Evolutionary conservation across 2,113 vertebrate genomes (phyloP), one percentile per base, ranked within the genome.

Genomic region (Chloebia gouldiae): DNA sequence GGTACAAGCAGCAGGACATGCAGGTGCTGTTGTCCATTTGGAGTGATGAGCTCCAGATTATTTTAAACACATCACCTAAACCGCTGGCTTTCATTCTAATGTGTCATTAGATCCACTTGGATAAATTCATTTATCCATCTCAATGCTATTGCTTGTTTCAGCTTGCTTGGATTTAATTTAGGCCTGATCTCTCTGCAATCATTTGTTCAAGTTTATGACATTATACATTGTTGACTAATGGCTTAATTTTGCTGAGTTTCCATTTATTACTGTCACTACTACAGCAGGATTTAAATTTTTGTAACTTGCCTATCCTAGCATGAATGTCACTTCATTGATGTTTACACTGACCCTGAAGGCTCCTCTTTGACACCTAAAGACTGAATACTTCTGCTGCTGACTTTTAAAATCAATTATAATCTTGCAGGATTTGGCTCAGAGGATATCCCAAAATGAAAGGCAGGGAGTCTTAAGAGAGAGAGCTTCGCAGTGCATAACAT

Each of bases 371-470:
- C 95, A 95, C 92, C 81, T 88, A 45, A 76, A 75, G 88, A 96
- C 93, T 91, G 95, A 93, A 93, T 65, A 77, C 61, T 91, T 92
- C 45, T 86, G 68, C 89, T 95, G 76, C 83, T 81, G 81, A 88
- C 80, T 94, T 96, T 90, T 95, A 92, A 95, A 97, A 97, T 92
- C 92, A 94, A 92, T 95, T 96, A 91, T 63, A 90, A 96, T 90
- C 88, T 93, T 44, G 4, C 86, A 95, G 85, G 81, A 91, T 92
- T 92, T 95, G 72, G 70, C 79, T 92, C 71, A 85, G 76, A 95
- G 70, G 60, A 95, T 93, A 94, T 96, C 78, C 76, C 27, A 69
- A 92, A 96, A 60, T 85, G 91, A 95, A 96, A 96, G 66, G 49
- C n/a, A 68, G 53, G 3, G 59, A 84, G 54, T 65, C 63, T 86